A percentile compares a stretch with the other conserved stretches of the same genome.
Conservation (phyloP, 1,140 invertebrate species). For the Araneus ventricosus region DNA sequence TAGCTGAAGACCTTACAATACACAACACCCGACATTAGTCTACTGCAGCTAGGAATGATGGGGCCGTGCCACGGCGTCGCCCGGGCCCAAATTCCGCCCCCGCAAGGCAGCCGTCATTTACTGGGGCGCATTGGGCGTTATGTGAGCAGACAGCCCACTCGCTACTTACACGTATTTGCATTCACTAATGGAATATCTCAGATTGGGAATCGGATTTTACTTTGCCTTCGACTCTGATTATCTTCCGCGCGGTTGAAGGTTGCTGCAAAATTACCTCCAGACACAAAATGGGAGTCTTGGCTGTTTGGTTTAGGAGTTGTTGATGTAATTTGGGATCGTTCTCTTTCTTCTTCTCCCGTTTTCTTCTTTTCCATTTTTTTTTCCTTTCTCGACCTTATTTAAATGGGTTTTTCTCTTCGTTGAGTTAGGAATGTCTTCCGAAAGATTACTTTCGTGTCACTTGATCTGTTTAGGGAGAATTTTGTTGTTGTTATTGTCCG, state of each 20-base stretch:
- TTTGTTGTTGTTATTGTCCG: not conserved
- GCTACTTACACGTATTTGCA: not conserved
- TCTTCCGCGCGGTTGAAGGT: constrained; percentile 1
- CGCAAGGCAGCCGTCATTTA: not conserved
- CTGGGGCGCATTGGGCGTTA: constrained; percentile 1
- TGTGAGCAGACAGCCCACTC: not conserved
- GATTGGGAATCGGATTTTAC: constrained; percentile 21
- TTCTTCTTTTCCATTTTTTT: not conserved
- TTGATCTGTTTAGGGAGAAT: not conserved
- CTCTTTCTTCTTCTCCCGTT: not conserved
- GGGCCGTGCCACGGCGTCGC: not conserved
- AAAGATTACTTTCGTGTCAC: constrained; percentile 2
- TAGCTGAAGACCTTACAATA: not conserved
- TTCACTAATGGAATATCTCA: constrained; percentile 9
- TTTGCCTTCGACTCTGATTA: not conserved
- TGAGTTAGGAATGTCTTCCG: not conserved
- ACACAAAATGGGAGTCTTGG: not conserved
- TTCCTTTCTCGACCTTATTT: not conserved
- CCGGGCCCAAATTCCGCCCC: not conserved
- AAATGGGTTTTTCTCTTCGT: not conserved
- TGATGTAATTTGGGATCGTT: not conserved
- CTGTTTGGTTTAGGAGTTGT: not conserved
- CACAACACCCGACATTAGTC: constrained; percentile 7
- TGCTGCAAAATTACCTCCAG: not conserved
- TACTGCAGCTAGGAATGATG: constrained; percentile 3